Evolutionary conservation across 2,888 invertebrate genomes (phyloP).

Genomic region (Parelbella ahira): DNA sequence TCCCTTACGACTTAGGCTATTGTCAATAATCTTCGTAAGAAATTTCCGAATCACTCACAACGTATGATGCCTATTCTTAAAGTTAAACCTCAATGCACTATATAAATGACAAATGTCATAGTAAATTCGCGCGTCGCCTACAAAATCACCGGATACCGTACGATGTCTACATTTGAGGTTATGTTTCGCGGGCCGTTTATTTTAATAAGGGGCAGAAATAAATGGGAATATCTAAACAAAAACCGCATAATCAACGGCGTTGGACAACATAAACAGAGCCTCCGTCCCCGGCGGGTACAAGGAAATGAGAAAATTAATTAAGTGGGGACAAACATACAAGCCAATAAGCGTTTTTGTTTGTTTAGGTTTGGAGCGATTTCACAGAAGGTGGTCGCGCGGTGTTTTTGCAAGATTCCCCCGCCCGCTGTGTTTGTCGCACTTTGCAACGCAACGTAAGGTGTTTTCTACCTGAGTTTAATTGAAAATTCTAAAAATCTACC

Average conservation of each 20-base stretch:
- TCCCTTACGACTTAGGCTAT: too few relatives aligned
- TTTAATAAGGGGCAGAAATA: conserved; percentile 1
- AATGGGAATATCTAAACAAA: conserved; percentile 22
- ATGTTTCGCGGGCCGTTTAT: too few relatives aligned
- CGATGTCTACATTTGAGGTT: too few relatives aligned
- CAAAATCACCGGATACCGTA: too few relatives aligned
- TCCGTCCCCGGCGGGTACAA: conserved; percentile 34
- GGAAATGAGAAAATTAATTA: conserved; percentile 76
- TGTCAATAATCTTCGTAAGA: too few relatives aligned
- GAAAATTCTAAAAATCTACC: conserved; percentile 10
- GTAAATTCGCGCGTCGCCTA: too few relatives aligned
- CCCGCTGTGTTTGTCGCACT: conserved; percentile 33
- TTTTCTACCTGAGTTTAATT: conserved; percentile 15
- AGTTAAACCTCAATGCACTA: too few relatives aligned
- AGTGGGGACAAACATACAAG: conserved; percentile 54
- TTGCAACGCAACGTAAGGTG: conserved; percentile 25
- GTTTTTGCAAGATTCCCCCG: conserved; percentile 52
- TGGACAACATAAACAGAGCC: conserved; percentile 23
- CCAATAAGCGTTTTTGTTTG: conserved; percentile 57
- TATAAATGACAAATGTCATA: too few relatives aligned
- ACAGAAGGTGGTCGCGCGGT: conserved; percentile 32
- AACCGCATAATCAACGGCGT: conserved; percentile 17
- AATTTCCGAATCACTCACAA: too few relatives aligned
- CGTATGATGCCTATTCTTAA: too few relatives aligned
- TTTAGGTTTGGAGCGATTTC: conserved; percentile 48